Evolutionary conservation across 2,113 vertebrate genomes (phyloP).

Genomic region (Todiramphus saurophagus): DNA sequence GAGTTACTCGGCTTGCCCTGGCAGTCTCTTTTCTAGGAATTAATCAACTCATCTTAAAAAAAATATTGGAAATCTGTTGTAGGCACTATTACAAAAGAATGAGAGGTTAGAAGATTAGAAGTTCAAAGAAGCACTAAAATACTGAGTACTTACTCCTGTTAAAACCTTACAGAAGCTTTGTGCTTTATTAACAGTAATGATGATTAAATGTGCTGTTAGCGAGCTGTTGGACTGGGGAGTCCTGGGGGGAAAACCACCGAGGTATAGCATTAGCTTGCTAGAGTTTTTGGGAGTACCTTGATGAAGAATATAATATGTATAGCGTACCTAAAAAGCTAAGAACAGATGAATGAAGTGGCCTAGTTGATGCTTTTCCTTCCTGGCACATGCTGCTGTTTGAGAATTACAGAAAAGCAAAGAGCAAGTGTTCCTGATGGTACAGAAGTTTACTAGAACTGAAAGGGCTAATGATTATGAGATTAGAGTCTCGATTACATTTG

Average conservation of each 20-base stretch:
- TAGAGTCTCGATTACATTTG: neutral
- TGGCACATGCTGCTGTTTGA: neutral
- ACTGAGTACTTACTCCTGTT: neutral
- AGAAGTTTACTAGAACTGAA: neutral
- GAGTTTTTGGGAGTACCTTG: neutral
- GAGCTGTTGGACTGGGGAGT: neutral
- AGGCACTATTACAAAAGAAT: neutral
- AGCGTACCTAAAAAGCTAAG: neutral
- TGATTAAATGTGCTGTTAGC: neutral
- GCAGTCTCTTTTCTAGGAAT: neutral
- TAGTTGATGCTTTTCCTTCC: neutral
- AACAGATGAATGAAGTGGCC: neutral
- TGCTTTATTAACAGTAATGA: neutral
- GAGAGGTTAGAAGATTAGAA: neutral
- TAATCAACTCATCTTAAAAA: neutral
- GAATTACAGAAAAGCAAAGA: neutral
- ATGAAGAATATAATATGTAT: neutral
- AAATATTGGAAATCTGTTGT: neutral
- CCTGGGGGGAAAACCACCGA: neutral
- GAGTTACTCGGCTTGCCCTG: neutral
- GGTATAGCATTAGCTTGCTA: neutral
- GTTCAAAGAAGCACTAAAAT: neutral
- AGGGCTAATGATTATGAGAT: neutral
- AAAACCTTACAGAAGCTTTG: neutral
- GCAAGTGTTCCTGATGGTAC: neutral